Evolutionary conservation across 2,888 invertebrate genomes (phyloP).

Genomic region (Tupiocoris notatus): DNA sequence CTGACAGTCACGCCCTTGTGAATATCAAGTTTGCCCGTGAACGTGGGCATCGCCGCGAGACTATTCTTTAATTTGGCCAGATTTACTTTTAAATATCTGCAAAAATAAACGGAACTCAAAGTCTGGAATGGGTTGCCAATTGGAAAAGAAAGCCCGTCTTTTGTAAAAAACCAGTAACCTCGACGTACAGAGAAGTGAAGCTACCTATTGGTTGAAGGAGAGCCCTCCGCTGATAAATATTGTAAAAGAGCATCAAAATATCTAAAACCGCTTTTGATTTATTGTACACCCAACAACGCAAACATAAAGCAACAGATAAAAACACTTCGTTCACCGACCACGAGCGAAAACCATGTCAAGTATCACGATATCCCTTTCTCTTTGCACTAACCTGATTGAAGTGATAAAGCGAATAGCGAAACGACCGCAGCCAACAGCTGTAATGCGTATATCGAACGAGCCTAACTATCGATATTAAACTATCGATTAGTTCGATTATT

Average conservation of each 20-base stretch:
- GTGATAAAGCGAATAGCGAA: too few species aligned
- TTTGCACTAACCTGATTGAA: too few species aligned
- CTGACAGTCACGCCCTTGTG: conserved; percentile 74
- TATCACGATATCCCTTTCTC: too few species aligned
- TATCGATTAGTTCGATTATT: too few species aligned
- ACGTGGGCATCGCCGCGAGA: conserved; percentile 36
- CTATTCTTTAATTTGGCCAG: conserved; percentile 25
- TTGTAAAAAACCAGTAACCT: neutral
- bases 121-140: neutral
- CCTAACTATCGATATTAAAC: too few species aligned
- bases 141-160: neutral
- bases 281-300: too few species aligned
- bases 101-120: neutral
- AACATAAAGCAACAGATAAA: too few species aligned
- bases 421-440: too few species aligned
- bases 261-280: too few species aligned
- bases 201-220: neutral
- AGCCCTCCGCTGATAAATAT: neutral
- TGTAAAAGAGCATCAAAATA: neutral
- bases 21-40: conserved; percentile 58
- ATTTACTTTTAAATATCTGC: conserved; percentile 20
- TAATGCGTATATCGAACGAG: too few species aligned
- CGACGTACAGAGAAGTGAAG: neutral
- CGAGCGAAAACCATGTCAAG: neutral
- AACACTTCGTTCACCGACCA: neutral